phyloP scores from a whole-genome alignment of 2,888 invertebrate species.

The Parnassius orleans region DNA sequence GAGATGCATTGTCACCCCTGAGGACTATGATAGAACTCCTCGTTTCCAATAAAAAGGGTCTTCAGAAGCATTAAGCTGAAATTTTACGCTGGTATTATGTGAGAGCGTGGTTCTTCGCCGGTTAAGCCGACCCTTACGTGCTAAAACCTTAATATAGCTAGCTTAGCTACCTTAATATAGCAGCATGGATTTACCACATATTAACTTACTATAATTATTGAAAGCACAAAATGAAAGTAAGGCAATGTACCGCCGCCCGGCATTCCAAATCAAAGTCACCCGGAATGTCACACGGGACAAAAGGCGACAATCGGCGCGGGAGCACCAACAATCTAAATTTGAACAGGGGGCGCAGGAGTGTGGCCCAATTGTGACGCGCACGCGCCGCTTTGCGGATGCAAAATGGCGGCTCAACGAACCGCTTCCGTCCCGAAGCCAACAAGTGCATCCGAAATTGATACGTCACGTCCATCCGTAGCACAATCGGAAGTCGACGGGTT shows the following conservation, averaged over 20 bases:
- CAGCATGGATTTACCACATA: too few relatives aligned
- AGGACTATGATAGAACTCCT: too few relatives aligned
- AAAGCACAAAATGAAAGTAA: too few relatives aligned
- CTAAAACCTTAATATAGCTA: too few relatives aligned
- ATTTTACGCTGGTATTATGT: too few relatives aligned
- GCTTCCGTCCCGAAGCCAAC: slow-evolving; percentile 56
- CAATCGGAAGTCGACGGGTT: slow-evolving; percentile 19
- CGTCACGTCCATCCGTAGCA: slow-evolving; percentile 24
- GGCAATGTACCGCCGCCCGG: background rate
- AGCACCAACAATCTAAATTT: slow-evolving; percentile 50
- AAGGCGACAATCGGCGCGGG: slow-evolving; percentile 38
- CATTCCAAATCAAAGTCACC: slow-evolving; percentile 17
- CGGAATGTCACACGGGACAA: slow-evolving; percentile 16
- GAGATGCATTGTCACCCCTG: too few relatives aligned
- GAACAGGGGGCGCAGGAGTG: slow-evolving; percentile 34
- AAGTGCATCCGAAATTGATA: slow-evolving; percentile 59
- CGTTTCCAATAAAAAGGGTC: too few relatives aligned
- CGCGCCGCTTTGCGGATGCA: slow-evolving; percentile 53
- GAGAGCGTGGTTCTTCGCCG: too few relatives aligned
- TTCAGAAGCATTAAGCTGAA: too few relatives aligned
- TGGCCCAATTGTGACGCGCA: slow-evolving; percentile 48
- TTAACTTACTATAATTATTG: too few relatives aligned
- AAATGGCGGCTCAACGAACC: slow-evolving; percentile 59
- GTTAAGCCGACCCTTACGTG: too few relatives aligned
- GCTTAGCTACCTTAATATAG: too few relatives aligned